phyloP scores from a whole-genome alignment of 2,797 vertebrate species.

The Argyrosomus regius region DNA sequence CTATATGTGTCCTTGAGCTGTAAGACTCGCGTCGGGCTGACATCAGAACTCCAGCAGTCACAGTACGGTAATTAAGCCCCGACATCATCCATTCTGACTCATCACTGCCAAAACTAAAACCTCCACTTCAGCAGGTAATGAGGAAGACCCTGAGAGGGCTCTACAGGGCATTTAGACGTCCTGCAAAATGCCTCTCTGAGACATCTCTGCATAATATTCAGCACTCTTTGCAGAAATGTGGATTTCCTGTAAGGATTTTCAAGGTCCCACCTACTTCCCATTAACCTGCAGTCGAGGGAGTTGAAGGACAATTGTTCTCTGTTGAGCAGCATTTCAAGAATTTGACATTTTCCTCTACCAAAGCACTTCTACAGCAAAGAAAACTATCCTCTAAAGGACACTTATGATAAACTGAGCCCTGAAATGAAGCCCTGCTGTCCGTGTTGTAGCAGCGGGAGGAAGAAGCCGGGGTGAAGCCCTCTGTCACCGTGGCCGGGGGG shows the following conservation, averaged over 20 bases:
- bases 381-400: conserved; percentile 18
- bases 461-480: conserved; percentile 21
- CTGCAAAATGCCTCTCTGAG: conserved; percentile 39
- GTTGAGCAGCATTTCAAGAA: conserved; percentile 45
- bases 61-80: conserved; percentile 72
- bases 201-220: conserved; percentile 68
- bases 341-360: conserved; percentile 35
- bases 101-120: conserved; percentile 65
- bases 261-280: conserved; percentile 51
- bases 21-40: conserved; percentile 55
- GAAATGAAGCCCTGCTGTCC: not conserved
- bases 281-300: conserved; percentile 57
- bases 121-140: conserved; percentile 70
- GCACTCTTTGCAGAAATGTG: conserved; percentile 69
- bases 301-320: conserved; percentile 44
- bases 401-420: not conserved
- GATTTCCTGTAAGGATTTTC: conserved; percentile 66
- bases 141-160: conserved; percentile 63
- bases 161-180: conserved; percentile 40
- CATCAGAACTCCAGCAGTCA: conserved; percentile 50
- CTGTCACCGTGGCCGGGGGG: conserved; percentile 55
- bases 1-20: conserved; percentile 71
- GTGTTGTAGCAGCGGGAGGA: conserved; percentile 1
- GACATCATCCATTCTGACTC: conserved; percentile 72
- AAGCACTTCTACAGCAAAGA: conserved; percentile 51